phyloP scores from a whole-genome alignment of 92 coral and sea anemone genomes.

The Paragorgia papillata region DNA sequence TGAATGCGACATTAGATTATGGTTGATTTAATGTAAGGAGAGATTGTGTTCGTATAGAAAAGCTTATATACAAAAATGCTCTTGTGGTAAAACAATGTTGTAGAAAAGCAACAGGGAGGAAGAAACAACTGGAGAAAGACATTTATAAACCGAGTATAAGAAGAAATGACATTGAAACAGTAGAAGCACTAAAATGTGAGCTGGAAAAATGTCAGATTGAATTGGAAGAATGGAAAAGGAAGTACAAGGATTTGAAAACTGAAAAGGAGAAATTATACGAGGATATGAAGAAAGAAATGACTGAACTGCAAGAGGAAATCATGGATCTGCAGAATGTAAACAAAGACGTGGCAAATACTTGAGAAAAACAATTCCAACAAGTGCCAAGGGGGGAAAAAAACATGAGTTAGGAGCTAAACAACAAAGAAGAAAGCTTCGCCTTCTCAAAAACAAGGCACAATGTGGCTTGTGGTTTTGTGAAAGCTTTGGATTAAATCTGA shows the following conservation, averaged over 20 bases:
- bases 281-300: neutral
- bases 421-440: conserved; percentile 5
- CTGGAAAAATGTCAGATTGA: conserved; percentile 35
- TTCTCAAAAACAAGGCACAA: conserved; percentile 25
- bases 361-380: neutral
- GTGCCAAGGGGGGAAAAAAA: neutral
- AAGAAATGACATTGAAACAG: conserved; percentile 39
- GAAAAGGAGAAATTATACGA: conserved; percentile 21
- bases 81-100: conserved; percentile 27
- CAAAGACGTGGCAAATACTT: neutral
- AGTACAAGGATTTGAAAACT: conserved; percentile 34
- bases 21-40: no score
- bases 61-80: conserved; percentile 28
- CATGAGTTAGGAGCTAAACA: neutral
- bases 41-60: conserved; percentile 38
- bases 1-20: no score
- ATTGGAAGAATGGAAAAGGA: conserved; percentile 51
- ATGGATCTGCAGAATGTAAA: neutral
- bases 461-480: conserved; percentile 43
- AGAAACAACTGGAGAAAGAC: neutral
- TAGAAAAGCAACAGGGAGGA: neutral
- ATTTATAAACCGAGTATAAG: conserved; percentile 15
- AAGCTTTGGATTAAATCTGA: conserved; percentile 3
- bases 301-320: neutral
- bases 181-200: conserved; percentile 22